Percentiles rank a stretch among this genome's conserved stretches.
phyloP scores from a whole-genome alignment of 1,140 invertebrate species.

The Anadara kagoshimensis region DNA sequence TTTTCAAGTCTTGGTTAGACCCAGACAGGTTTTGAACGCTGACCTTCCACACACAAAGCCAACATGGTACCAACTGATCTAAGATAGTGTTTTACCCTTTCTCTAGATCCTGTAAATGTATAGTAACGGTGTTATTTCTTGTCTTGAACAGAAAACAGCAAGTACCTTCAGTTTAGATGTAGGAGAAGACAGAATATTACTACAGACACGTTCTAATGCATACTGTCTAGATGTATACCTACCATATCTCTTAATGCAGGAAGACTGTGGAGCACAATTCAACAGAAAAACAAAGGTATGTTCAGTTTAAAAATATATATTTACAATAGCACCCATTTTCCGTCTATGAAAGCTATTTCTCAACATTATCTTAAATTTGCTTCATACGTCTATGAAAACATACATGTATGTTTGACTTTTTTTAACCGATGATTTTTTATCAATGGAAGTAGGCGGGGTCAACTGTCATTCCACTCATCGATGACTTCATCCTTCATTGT shows the following conservation, averaged over 20 bases:
- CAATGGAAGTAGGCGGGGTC: no score
- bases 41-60: no score
- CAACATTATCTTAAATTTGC: no score
- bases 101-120: neutral
- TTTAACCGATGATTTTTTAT: conserved; percentile 1
- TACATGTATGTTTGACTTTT: neutral
- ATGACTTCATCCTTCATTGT: no score
- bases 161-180: conserved; percentile 80
- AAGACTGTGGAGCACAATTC: conserved; percentile 79
- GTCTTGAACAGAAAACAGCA: conserved; percentile 74
- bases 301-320: neutral
- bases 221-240: conserved; percentile 82
- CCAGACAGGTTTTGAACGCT: no score
- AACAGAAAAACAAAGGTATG: conserved; percentile 79
- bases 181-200: conserved; percentile 82
- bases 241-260: conserved; percentile 78
- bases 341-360: no score
- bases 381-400: neutral
- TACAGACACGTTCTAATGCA: conserved; percentile 77
- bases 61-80: no score
- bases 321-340: no score
- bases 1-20: no score
- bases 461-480: neutral
- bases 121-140: neutral
- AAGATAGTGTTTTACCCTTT: no score